phyloP scores from a whole-genome alignment of 1,140 invertebrate genomes.

The Sycobia sp. region DNA sequence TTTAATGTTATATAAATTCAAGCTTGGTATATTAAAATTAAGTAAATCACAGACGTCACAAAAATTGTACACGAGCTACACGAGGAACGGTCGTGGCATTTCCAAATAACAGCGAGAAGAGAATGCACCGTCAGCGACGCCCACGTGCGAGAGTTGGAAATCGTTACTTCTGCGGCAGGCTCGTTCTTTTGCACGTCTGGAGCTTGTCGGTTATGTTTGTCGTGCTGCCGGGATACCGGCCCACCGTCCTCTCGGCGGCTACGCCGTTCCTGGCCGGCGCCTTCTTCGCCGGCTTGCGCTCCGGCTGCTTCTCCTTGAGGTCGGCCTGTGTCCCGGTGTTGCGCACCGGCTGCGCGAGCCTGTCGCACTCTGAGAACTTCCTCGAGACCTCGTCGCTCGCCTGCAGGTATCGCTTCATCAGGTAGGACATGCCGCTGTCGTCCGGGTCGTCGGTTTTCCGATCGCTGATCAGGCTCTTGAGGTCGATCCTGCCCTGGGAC shows the following conservation, averaged over 20 bases:
- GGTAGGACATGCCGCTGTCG: conserved; percentile 23
- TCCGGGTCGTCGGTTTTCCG: conserved; percentile 1
- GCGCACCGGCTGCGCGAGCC: neutral
- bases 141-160: no score
- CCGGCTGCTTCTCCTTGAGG: neutral
- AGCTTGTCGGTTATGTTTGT: no score
- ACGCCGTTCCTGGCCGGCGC: no score
- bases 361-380: neutral
- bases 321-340: neutral
- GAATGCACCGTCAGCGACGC: no score
- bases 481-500: neutral
- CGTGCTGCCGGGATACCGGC: neutral
- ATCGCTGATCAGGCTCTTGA: neutral
- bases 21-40: no score
- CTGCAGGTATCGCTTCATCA: conserved; percentile 29
- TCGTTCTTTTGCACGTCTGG: no score
- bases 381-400: conserved; percentile 13
- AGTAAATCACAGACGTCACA: no score
- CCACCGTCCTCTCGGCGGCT: neutral
- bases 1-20: no score
- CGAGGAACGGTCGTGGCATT: no score
- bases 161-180: no score
- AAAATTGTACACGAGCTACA: no score
- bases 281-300: neutral
- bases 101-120: no score